Evolutionary conservation across 2,888 invertebrate species (phyloP), one percentile per base, ranked within the genome.

Genomic region (Campoplex nolae): DNA sequence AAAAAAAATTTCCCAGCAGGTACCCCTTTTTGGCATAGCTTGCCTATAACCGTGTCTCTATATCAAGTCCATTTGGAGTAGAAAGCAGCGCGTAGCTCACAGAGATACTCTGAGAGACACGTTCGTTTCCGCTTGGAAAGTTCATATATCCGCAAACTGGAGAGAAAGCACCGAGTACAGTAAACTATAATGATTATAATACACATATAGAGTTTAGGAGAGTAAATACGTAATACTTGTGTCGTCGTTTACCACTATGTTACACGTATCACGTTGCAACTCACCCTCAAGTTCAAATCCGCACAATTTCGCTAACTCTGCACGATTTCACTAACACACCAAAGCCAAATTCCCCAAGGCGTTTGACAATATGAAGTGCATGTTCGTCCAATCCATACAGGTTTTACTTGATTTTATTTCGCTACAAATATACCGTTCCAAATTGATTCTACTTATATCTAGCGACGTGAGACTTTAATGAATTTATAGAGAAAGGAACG

Each of bases 111-210:
- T 35, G 9, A 71, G 76, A 71, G 28, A 48, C 42, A 38, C 38
- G 54, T 51, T 56, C 23, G 70, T 76, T 85, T 76, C 85, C 85
- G 85, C 81, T 77, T 73, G 73, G 48, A 81, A 81, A 85, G 85
- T 81, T 85, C 76, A 56, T 77, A 67, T 65, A 71, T 28, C 28
- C 18, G 32, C 45, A 42, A 8, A 35, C 11, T 16, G 16, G 56
- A 23, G 28, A 70, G 54, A 48, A 23, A 71, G 48, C 68, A 16
- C 13, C n/a, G 3, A 48, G 71, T 62, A n/a, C 70, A 76, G 32
- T 65, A 28, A 42, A 70, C 38, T 32, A 58, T 56, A 56, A 70
- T 79, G 35, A 70, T 68, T 62, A 42, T 45, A 73, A 56, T 56
- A 67, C 35, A 67, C 54, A 65, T 74, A 54, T 45, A 56, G 18